Conservation (phyloP, 2,888 invertebrate species). For the Spialia ferax region DNA sequence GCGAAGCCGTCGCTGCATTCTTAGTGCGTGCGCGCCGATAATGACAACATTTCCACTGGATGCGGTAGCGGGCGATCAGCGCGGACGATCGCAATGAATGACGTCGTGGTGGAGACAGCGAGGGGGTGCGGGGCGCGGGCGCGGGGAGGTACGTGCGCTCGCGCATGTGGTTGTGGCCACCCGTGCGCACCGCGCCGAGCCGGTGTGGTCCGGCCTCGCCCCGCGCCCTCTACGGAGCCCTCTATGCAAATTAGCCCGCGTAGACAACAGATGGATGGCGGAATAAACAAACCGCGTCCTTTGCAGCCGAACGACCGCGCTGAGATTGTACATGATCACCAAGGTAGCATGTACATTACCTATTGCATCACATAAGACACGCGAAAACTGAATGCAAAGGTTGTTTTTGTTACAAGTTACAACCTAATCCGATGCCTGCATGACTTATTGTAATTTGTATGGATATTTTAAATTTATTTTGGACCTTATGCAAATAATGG, state of each 20-base stretch:
- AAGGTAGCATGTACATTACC: conserved; percentile 11
- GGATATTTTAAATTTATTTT: neutral
- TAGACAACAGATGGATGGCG: conserved; percentile 86
- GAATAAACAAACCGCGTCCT: conserved; percentile 84
- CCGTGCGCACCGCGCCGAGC: conserved; percentile 84
- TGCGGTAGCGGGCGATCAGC: conserved; percentile 77
- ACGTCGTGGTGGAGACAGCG: conserved; percentile 65
- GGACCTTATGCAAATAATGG: neutral
- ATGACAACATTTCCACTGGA: conserved; percentile 83
- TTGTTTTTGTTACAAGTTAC: neutral
- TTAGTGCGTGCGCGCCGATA: conserved; percentile 76
- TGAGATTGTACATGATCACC: conserved; percentile 8
- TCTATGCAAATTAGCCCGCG: conserved; percentile 86
- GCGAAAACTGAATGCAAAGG: neutral
- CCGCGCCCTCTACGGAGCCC: conserved; percentile 60
- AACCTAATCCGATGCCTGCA: neutral
- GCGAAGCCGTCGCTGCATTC: conserved; percentile 73
- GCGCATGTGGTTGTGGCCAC: conserved; percentile 84
- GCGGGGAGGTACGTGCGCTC: conserved; percentile 64
- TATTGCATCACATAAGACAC: neutral
- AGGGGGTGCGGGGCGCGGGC: conserved; percentile 54
- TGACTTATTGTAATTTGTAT: too few species aligned
- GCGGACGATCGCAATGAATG: conserved; percentile 85
- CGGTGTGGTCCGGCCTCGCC: conserved; percentile 82
- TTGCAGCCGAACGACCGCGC: conserved; percentile 57